Conservation (phyloP, 2,797 vertebrate genomes). For the Setipinna tenuifilis region DNA sequence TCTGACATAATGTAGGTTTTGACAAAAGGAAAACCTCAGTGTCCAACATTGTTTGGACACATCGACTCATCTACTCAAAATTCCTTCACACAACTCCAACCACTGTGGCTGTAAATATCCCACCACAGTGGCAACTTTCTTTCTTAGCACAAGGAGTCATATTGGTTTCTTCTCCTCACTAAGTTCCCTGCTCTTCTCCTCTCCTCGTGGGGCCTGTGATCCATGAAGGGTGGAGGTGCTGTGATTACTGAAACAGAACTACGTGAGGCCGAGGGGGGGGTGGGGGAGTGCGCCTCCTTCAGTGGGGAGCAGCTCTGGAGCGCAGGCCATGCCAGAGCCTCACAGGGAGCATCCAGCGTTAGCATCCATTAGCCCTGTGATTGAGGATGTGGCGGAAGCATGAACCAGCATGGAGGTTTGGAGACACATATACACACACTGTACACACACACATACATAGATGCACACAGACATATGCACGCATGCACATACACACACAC, state of each 20-base stretch:
- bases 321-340: constrained; percentile 45
- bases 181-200: not conserved
- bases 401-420: constrained; percentile 36
- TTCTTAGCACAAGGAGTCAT: not conserved
- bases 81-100: not conserved
- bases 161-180: not conserved
- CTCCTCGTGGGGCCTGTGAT: not conserved
- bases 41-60: not conserved
- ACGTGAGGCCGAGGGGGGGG: constrained; percentile 59
- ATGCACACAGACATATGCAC: not conserved
- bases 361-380: constrained; percentile 61
- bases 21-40: not conserved
- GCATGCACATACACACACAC: constrained; percentile 30
- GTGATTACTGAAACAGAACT: constrained; percentile 44
- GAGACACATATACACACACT: not conserved
- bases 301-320: constrained; percentile 61
- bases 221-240: constrained; percentile 29
- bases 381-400: constrained; percentile 57
- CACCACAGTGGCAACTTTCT: not conserved
- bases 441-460: too few species aligned
- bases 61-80: not conserved
- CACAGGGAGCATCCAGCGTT: constrained; percentile 56
- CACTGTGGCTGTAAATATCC: not conserved
- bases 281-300: constrained; percentile 47
- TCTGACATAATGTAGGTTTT: not conserved